phyloP scores from a whole-genome alignment of 2,888 invertebrate species.

The Steinernema carpocapsae region DNA sequence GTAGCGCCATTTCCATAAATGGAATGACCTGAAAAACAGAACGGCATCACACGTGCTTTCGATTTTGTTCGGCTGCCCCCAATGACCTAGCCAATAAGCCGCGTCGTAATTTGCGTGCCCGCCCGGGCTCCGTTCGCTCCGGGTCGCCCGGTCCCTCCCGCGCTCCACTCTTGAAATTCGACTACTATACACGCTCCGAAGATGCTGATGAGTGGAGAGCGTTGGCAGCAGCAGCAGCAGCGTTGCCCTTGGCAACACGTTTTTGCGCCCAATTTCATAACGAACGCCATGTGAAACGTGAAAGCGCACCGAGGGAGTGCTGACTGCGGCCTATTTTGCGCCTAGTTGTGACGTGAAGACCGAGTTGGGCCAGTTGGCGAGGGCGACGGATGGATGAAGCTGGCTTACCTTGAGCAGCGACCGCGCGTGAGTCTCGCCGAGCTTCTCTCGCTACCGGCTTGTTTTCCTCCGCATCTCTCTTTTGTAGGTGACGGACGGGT shows the following conservation, averaged over 20 bases:
- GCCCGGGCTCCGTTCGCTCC: not conserved
- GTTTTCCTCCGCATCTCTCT: not conserved
- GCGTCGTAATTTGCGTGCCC: not conserved
- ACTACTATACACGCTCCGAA: not conserved
- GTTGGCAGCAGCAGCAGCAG: not conserved
- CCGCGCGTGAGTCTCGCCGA: not conserved
- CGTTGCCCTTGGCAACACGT: conserved; percentile 1
- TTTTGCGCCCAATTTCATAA: conserved; percentile 21
- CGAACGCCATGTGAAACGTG: conserved; percentile 21
- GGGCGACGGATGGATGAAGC: too few relatives aligned
- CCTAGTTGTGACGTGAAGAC: too few relatives aligned
- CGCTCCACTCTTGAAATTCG: not conserved
- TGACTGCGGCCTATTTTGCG: too few relatives aligned
- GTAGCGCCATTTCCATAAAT: conserved; percentile 17
- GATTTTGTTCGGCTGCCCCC: too few relatives aligned
- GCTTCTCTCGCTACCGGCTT: not conserved
- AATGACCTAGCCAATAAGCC: not conserved
- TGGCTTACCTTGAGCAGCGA: conserved; percentile 30
- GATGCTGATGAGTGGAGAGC: conserved; percentile 6
- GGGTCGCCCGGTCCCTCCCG: not conserved
- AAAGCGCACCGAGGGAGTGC: too few relatives aligned
- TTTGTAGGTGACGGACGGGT: not conserved
- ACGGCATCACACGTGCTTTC: not conserved
- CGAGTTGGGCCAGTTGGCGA: too few relatives aligned
- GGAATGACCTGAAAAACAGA: conserved; percentile 29